These are phyloP conservation scores for Argentina silus DNA, from an alignment of 2,797 vertebrate species.

Conservation along the genomic window DNA sequence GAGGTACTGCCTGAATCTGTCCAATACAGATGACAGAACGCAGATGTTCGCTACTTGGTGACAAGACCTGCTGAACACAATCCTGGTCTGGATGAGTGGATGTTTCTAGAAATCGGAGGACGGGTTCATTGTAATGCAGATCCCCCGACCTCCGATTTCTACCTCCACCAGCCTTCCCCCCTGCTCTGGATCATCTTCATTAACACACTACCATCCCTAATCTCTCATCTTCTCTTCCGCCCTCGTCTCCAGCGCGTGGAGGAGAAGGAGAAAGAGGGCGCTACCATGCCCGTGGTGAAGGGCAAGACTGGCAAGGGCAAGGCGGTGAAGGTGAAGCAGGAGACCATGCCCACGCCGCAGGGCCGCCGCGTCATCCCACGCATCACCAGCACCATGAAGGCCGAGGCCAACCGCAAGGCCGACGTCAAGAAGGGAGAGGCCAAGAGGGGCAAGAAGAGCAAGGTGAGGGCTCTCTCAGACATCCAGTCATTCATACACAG, in stretches of 20 bases:
- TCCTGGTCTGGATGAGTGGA: too few species aligned
- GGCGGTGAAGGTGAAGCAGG: conserved; percentile 80
- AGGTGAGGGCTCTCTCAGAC: conserved; percentile 47
- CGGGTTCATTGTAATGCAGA: too few species aligned
- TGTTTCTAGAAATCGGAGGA: too few species aligned
- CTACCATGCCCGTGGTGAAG: conserved; percentile 65
- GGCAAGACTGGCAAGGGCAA: conserved; percentile 77
- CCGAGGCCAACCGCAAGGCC: conserved; percentile 86
- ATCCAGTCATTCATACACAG: too few species aligned
- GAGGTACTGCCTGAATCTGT: too few species aligned
- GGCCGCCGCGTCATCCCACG: conserved; percentile 88
- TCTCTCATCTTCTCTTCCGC: background rate
- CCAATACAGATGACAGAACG: too few species aligned
- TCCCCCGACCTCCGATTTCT: too few species aligned
- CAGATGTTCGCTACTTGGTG: too few species aligned
- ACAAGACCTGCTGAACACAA: too few species aligned
- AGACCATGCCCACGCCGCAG: conserved; percentile 88
- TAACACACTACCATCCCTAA: background rate
- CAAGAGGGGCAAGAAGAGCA: conserved; percentile 80
- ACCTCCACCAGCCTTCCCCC: background rate
- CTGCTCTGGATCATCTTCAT: background rate
- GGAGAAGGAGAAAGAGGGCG: conserved; percentile 80
- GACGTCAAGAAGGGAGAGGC: conserved; percentile 60
- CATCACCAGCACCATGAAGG: conserved; percentile 91
- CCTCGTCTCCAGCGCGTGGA: conserved; percentile 80